These are phyloP conservation scores for Temnothorax curvispinosus DNA, from an alignment of 1,140 invertebrate species.

Conservation along the genomic window DNA sequence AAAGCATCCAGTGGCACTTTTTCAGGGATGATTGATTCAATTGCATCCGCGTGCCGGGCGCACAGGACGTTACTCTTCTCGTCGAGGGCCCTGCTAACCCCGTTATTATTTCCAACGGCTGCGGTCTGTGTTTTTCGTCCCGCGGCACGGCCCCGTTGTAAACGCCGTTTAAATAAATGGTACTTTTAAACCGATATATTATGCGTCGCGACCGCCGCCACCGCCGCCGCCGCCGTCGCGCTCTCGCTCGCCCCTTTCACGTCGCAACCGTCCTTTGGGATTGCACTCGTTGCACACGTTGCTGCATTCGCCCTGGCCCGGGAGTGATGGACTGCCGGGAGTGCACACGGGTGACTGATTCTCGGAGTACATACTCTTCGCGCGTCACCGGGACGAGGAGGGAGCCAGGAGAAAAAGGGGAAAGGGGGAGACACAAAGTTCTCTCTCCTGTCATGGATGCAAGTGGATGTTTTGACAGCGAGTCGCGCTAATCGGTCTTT, in stretches of 20 bases:
- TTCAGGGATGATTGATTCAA: conserved; percentile 75
- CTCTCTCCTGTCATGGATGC: conserved; percentile 58
- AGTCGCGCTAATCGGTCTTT: conserved; percentile 84
- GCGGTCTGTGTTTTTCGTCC: conserved; percentile 80
- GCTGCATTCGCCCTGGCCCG: conserved; percentile 66
- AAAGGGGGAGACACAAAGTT: neutral
- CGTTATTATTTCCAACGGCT: conserved; percentile 82
- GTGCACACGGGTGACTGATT: conserved; percentile 81
- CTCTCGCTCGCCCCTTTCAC: conserved; percentile 60
- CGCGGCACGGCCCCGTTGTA: conserved; percentile 77
- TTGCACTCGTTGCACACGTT: conserved; percentile 34
- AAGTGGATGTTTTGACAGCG: conserved; percentile 83
- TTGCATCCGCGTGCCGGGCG: conserved; percentile 71
- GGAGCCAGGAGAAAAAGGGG: neutral
- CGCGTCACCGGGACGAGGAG: neutral
- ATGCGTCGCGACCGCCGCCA: conserved; percentile 67
- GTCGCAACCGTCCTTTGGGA: conserved; percentile 29
- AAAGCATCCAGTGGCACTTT: conserved; percentile 68
- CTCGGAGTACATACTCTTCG: conserved; percentile 66
- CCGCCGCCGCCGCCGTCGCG: conserved; percentile 4
- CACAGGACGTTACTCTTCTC: conserved; percentile 64
- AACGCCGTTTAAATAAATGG: conserved; percentile 85
- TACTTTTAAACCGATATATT: conserved; percentile 85
- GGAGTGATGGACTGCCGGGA: conserved; percentile 82
- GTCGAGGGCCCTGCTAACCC: conserved; percentile 80